Conservation (phyloP, 2,888 invertebrate genomes). For the Ephialtes manifestator region DNA sequence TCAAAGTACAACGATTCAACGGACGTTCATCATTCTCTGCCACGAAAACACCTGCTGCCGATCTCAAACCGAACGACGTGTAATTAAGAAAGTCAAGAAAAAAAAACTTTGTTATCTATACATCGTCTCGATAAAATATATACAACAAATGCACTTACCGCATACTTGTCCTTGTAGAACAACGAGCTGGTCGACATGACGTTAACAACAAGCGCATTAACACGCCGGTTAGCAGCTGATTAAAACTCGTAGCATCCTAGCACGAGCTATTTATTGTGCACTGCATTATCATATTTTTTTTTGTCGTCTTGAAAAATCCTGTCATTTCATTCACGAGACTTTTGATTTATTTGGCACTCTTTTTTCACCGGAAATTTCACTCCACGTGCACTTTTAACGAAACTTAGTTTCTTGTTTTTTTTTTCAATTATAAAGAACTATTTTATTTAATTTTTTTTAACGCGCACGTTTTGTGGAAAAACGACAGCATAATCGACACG, state of each 20-base stretch:
- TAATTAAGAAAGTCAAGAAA: neutral
- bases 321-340: conserved; percentile 24
- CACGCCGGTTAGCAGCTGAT: conserved; percentile 68
- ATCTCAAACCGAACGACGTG: neutral
- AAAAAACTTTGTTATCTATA: neutral
- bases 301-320: neutral
- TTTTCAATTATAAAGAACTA: neutral
- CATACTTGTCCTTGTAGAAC: conserved; percentile 84
- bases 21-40: neutral
- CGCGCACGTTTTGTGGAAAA: neutral
- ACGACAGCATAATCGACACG: neutral
- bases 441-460: conserved; percentile 7
- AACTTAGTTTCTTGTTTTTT: neutral
- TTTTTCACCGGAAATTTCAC: conserved; percentile 46
- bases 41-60: conserved; percentile 8
- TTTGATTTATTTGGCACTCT: conserved; percentile 32
- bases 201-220: conserved; percentile 72
- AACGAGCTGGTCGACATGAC: conserved; percentile 84
- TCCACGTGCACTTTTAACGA: conserved; percentile 20
- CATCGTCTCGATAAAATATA: neutral
- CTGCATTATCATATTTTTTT: neutral
- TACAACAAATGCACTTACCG: conserved; percentile 77
- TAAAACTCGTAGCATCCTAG: conserved; percentile 49
- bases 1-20: neutral
- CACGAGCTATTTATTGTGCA: neutral